phyloP scores from a whole-genome alignment of 1,140 invertebrate genomes.

The Formica exsecta region DNA sequence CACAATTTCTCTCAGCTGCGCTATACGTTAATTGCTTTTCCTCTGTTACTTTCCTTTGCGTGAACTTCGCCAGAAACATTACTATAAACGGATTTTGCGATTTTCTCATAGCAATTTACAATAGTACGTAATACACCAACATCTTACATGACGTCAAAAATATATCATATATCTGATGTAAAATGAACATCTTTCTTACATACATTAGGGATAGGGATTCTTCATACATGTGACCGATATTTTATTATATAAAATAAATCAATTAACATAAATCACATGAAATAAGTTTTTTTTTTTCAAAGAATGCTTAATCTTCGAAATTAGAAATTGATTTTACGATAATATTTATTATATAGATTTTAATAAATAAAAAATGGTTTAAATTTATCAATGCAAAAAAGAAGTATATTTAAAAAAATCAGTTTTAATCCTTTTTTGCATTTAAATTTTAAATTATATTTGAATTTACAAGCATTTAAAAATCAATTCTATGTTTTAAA shows the following conservation, averaged over 20 bases:
- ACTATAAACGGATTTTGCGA: not conserved
- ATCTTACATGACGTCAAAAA: slow-evolving; percentile 31
- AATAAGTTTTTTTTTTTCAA: not conserved
- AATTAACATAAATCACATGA: slow-evolving; percentile 5
- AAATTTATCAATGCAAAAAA: not conserved
- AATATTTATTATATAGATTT: slow-evolving; percentile 2
- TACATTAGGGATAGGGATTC: not conserved
- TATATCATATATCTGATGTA: slow-evolving; percentile 17
- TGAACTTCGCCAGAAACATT: not conserved
- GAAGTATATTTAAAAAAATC: slow-evolving; percentile 1
- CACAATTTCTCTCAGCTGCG: not conserved
- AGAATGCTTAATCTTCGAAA: not conserved
- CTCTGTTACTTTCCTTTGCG: not conserved
- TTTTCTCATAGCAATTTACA: slow-evolving; percentile 29
- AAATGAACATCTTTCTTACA: slow-evolving; percentile 48
- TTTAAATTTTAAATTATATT: not conserved
- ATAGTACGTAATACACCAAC: slow-evolving; percentile 5
- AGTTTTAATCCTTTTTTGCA: not conserved
- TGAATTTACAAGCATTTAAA: not conserved
- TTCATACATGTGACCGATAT: not conserved
- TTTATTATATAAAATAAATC: not conserved
- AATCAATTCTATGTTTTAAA: slow-evolving; percentile 4
- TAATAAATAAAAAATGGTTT: slow-evolving; percentile 30
- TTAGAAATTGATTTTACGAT: not conserved
- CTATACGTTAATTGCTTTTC: slow-evolving; percentile 19